Base-by-base conservation (phyloP, 2,888 invertebrate genomes). In the Cheilosia vulpina region DNA sequence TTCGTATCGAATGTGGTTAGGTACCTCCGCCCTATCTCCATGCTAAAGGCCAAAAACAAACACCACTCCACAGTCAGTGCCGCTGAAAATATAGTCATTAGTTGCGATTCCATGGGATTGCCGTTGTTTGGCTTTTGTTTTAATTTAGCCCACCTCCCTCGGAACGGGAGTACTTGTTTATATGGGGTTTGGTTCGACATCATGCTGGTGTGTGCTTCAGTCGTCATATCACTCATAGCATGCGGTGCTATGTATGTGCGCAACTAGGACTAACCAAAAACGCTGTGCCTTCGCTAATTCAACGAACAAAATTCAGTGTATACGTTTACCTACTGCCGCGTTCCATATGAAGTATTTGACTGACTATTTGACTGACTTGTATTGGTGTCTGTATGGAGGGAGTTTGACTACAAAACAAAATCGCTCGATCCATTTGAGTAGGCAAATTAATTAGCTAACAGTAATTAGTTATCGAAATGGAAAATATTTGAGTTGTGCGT, bases 71-170 rank as follows among this genome's bases (percentile, higher is more conserved):
- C 11, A 34, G 60, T 31, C 31, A 27, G 38, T 17, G n/a, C 17
- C 15, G 24, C 43, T 77, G 72, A 41, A 68, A 76, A 71, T 72
- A 52, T 15, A 77, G 72, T 78, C 72, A 83, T 83, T 83, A 83
- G 78, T 45, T 78, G 66, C 60, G 31, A 72, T 60, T 71, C 60
- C 27, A 27, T 15, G 21, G 21, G 38, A 4, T 53, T 47, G 31
- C 19, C n/a, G 41, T n/a, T 81, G 63, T 65, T 19, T 72, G 66
- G 65, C 52, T 60, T 66, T 71, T 57, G 65, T 57, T 69, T 62
- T 57, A 77, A 73, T 72, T 53, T 66, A 34, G 11, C 45, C 19
- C 2, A 24, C 52, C 17, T n/a, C 17, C 15, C 15, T 4, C 19
- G 6, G 43, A n/a, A 6, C 11, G 9, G 47, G 47, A 47, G 2